A percentile compares a stretch with the other conserved stretches of the same genome.
These are phyloP conservation scores for Megaceryle torquata DNA, from an alignment of 2,113 vertebrate genomes.

Conservation along the genomic window DNA sequence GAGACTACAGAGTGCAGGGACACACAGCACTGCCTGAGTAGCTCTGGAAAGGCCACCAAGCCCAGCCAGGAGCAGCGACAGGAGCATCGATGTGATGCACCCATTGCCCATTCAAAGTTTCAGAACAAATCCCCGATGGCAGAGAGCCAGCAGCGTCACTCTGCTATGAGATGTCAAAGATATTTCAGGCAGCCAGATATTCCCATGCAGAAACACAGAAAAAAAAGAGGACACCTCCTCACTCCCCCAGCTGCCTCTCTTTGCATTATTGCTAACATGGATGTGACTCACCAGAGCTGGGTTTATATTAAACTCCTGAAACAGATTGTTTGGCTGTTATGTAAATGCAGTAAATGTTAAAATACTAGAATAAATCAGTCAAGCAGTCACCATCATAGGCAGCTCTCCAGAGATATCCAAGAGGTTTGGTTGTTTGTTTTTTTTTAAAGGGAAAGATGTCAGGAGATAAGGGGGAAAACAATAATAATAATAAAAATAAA, in stretches of 20 bases:
- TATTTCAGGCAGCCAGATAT: constrained; percentile 50
- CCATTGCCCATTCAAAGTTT: not conserved
- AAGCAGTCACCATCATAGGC: constrained; percentile 16
- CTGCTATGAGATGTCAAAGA: not conserved
- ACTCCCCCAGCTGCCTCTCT: constrained; percentile 38
- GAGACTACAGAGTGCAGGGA: not conserved
- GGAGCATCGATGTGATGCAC: not conserved
- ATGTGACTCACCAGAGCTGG: constrained; percentile 52
- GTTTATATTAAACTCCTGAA: constrained; percentile 65
- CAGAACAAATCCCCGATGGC: not conserved
- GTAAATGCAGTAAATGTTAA: constrained; percentile 65
- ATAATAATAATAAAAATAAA: not conserved
- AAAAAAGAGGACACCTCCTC: constrained; percentile 45
- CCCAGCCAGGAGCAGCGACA: not conserved
- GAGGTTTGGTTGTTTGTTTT: not conserved
- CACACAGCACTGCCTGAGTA: not conserved
- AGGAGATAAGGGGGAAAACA: not conserved
- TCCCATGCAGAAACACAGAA: constrained; percentile 31
- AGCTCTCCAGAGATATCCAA: not conserved
- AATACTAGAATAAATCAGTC: constrained; percentile 53
- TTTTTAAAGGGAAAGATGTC: not conserved
- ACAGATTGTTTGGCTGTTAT: constrained; percentile 66
- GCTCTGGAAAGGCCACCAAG: not conserved
- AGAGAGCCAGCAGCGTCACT: not conserved
- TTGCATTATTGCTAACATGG: constrained; percentile 14